Base-by-base conservation (phyloP, 2,113 vertebrate genomes). In the Actinemys pallida region DNA sequence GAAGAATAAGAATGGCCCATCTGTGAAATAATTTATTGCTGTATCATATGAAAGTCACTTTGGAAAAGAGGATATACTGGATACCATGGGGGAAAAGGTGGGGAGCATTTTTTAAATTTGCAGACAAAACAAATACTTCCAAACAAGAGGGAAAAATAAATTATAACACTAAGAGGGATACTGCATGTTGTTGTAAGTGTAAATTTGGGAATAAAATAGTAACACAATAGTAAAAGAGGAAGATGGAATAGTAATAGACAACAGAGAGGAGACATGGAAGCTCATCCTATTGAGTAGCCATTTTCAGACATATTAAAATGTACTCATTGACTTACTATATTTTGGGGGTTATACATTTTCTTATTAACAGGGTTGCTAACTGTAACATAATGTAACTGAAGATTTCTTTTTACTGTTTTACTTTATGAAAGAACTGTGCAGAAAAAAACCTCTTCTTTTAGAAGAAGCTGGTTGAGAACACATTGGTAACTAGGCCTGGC, bases 11-110 rank as follows among this genome's bases (percentile, higher is more conserved):
- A 94, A 91, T 1, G 2, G 87, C 50, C 81, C 92, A 92, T 94
- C 92, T 96, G 95, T 89, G 92, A 94, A 96, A 35, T 49, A 90
- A 95, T 93, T 86, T 52, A 86, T 39, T 4, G 5, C 62, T 89
- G 39, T 81, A 90, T 47, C 45, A 72, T 65, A 42, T 20, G 50
- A 82, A 91, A 80, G 50, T 31, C 75, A 72, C 59, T 76, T 42
- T 13, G 13, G 35, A 5, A 47, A 91, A 72, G 90, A 59, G 2
- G 53, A 54, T 3, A 90, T 22, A 14, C 11, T 89, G 22, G 35
- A 2, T 49, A 53, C 31, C 14, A 16, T 35, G 4, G 9, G 72
- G 10, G 47, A 17, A 81, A 81, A 69, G 24, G 53, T 1, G 39
- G 5, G 12, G 5, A 92, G 19, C 29, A 0, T 0, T 7, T 81